These are phyloP conservation scores for Rhingia campestris DNA, from an alignment of 2,888 invertebrate genomes.

Conservation along the genomic window DNA sequence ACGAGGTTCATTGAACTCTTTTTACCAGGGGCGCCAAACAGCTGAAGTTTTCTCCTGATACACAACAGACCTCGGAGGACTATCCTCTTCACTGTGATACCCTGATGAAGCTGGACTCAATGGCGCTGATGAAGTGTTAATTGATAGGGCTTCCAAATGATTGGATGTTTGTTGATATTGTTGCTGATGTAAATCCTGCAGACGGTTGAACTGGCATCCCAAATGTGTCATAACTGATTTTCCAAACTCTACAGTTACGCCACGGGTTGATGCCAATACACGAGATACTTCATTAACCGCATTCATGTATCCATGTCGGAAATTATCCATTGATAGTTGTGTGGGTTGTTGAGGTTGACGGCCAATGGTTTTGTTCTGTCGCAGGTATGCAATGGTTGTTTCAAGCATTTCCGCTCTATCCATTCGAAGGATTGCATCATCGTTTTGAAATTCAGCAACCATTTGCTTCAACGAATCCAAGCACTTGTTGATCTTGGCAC, in stretches of 20 bases:
- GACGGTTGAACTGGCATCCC: conserved; percentile 89
- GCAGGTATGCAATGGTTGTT: conserved; percentile 88
- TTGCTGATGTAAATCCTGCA: conserved; percentile 71
- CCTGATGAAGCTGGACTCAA: conserved; percentile 81
- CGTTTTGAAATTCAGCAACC: conserved; percentile 90
- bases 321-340: conserved; percentile 85
- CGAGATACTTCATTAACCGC: conserved; percentile 94
- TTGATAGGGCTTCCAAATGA: conserved; percentile 51
- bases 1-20: conserved; percentile 4
- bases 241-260: conserved; percentile 92
- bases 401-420: conserved; percentile 95
- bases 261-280: conserved; percentile 92
- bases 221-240: conserved; percentile 94
- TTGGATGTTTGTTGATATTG: conserved; percentile 66
- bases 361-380: conserved; percentile 78
- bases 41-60: conserved; percentile 62
- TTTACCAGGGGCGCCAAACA: conserved; percentile 80
- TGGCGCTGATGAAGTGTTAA: conserved; percentile 76
- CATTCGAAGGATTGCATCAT: conserved; percentile 92
- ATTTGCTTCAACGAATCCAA: conserved; percentile 94
- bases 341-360: conserved; percentile 79
- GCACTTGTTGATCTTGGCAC: conserved; percentile 94
- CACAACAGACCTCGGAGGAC: conserved; percentile 74
- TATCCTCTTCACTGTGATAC: conserved; percentile 80
- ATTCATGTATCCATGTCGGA: conserved; percentile 93